phyloP scores from a whole-genome alignment of 92 coral and sea anemone genomes.

The Pocillopora meandrina region DNA sequence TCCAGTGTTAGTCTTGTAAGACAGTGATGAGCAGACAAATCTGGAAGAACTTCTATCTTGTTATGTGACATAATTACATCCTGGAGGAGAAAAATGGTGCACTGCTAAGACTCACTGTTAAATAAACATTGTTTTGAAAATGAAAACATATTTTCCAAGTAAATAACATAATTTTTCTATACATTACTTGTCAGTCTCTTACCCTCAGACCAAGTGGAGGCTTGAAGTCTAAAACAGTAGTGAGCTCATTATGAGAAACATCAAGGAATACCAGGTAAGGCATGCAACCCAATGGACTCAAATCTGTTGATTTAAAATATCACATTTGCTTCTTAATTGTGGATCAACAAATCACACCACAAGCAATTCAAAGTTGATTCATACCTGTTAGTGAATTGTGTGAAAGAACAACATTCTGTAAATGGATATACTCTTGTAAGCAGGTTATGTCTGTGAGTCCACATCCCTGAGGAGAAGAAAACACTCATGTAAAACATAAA shows the following conservation, averaged over 20 bases:
- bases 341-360: background rate
- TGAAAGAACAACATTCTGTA: slow-evolving; percentile 86
- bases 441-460: slow-evolving; percentile 74
- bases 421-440: slow-evolving; percentile 71
- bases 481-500: background rate
- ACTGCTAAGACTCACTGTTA: no score
- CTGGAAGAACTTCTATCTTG: slow-evolving; percentile 71
- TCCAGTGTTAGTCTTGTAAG: slow-evolving; percentile 69
- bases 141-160: no score
- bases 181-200: slow-evolving; percentile 1
- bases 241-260: slow-evolving; percentile 88
- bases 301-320: slow-evolving; percentile 45
- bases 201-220: slow-evolving; percentile 93
- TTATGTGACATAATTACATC: slow-evolving; percentile 87
- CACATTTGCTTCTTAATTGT: background rate
- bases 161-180: background rate
- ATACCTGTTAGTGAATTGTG: slow-evolving; percentile 90
- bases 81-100: slow-evolving; percentile 36
- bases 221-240: slow-evolving; percentile 78
- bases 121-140: background rate
- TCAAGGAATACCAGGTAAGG: slow-evolving; percentile 79
- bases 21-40: slow-evolving; percentile 83
- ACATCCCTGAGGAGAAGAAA: slow-evolving; percentile 63
- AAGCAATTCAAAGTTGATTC: background rate
- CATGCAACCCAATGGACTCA: slow-evolving; percentile 91